A percentile compares a stretch with the other conserved stretches of the same genome.
Conservation (phyloP, 2,888 invertebrate genomes). For the Rhabditoides inermis region DNA sequence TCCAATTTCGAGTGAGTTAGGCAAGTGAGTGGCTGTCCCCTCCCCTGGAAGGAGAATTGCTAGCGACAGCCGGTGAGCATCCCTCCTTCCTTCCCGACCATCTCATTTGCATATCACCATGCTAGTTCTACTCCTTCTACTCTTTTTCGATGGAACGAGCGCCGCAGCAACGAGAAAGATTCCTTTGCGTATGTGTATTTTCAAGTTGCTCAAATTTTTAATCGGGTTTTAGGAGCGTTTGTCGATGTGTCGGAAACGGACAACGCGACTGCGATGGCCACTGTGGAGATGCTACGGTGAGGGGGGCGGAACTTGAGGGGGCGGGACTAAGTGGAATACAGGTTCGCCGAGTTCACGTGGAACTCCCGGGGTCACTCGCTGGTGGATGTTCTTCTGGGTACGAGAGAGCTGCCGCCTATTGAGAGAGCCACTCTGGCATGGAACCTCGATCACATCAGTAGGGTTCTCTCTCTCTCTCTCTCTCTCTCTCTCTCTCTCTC, state of each 20-base stretch:
- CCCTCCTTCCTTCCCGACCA: no score
- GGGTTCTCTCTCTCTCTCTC: no score
- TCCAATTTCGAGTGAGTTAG: no score
- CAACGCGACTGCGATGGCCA: constrained; percentile 19
- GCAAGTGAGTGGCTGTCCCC: no score
- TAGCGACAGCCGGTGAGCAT: no score
- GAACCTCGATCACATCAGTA: constrained; percentile 30
- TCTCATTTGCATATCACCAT: no score
- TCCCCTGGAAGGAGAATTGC: no score
- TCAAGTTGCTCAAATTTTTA: background rate
- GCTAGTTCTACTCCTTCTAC: no score
- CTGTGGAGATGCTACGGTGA: constrained; percentile 9
- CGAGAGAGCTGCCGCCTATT: constrained; percentile 27
- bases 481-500: no score
- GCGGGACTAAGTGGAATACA: constrained; percentile 22
- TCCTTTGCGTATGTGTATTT: no score
- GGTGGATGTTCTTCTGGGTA: constrained; percentile 33
- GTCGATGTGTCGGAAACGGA: constrained; percentile 21
- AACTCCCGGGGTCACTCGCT: constrained; percentile 24
- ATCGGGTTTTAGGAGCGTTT: constrained; percentile 19
- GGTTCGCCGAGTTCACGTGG: constrained; percentile 33
- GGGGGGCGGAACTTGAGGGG: background rate
- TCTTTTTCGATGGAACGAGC: no score
- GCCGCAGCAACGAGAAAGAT: no score
- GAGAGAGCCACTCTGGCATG: constrained; percentile 21